A percentile compares a stretch with the other conserved stretches of the same genome.
Conservation (phyloP, 1,140 invertebrate species). For the Drosophila biarmipes region DNA sequence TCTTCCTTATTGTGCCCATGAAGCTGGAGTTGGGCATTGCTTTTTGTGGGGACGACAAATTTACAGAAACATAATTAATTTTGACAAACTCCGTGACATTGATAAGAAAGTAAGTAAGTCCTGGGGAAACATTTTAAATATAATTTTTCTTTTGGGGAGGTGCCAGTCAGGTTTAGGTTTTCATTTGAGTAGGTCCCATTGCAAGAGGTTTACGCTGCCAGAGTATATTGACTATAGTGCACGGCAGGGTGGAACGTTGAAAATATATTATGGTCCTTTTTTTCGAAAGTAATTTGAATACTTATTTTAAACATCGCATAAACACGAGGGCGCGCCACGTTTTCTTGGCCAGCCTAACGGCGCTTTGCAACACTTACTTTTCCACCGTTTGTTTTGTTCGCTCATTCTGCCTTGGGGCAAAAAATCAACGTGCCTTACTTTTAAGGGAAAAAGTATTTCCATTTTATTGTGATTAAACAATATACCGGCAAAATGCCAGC, state of each 20-base stretch:
- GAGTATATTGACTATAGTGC: no score
- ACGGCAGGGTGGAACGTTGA: no score
- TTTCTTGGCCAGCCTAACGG: neutral
- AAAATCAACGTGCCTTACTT: conserved; percentile 49
- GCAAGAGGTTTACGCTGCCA: no score
- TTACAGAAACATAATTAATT: neutral
- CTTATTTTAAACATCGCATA: conserved; percentile 19
- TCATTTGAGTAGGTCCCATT: no score
- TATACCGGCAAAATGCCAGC: conserved; percentile 55
- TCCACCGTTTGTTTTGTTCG: conserved; percentile 62
- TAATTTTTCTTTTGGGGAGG: no score
- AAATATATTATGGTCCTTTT: no score
- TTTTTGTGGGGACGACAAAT: neutral
- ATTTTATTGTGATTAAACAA: neutral
- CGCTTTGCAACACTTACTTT: conserved; percentile 17
- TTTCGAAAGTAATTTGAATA: conserved; percentile 12
- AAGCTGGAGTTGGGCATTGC: neutral
- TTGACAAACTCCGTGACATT: neutral
- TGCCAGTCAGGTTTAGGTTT: no score
- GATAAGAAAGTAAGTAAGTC: neutral
- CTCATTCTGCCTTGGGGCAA: conserved; percentile 13
- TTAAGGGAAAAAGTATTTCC: neutral
- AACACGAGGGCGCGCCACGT: conserved; percentile 40
- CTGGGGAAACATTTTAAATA: no score
- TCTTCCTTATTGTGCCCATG: neutral